A percentile compares a stretch with the other conserved stretches of the same genome.
Conservation (phyloP, 64 coral and sea anemone genomes). For the Astreopora myriophthalma region DNA sequence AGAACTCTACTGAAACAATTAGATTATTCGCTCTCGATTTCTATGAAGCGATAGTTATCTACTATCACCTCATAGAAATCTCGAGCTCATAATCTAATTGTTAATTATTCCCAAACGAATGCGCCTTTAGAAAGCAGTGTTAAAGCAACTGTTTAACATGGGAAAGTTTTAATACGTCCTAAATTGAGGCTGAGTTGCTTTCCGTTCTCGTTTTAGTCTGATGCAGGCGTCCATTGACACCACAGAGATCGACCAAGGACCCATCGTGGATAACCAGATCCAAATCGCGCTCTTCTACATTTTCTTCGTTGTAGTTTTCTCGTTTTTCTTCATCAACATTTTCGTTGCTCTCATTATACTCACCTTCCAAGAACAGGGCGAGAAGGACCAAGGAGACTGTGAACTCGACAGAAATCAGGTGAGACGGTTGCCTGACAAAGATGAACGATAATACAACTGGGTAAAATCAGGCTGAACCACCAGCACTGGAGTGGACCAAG, state of each 20-base stretch:
- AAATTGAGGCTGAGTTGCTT: not conserved
- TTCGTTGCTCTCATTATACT: conserved; percentile 99
- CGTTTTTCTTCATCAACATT: conserved; percentile 99
- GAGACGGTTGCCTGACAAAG: not conserved
- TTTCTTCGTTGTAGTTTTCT: conserved; percentile 97
- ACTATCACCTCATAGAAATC: too few species aligned
- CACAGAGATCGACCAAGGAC: conserved; percentile 80
- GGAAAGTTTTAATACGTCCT: too few species aligned
- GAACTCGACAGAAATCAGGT: conserved; percentile 99
- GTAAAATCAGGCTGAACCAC: not conserved
- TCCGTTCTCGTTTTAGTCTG: conserved; percentile 34
- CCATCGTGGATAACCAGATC: conserved; percentile 89
- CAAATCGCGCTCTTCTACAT: conserved; percentile 95
- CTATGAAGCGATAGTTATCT: too few species aligned
- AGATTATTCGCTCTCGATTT: too few species aligned
- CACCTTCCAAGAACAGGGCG: conserved; percentile 98
- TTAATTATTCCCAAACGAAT: too few species aligned
- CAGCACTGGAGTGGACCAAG: too few species aligned
- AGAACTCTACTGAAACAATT: too few species aligned
- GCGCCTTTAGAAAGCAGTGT: too few species aligned
- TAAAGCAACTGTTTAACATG: too few species aligned
- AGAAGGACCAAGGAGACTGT: conserved; percentile 97
- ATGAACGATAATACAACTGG: not conserved
- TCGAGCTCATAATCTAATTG: too few species aligned
- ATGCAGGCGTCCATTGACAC: conserved; percentile 97